These are phyloP conservation scores for Drosophila santomea DNA, from an alignment of 1,140 invertebrate genomes.

Conservation along the genomic window DNA sequence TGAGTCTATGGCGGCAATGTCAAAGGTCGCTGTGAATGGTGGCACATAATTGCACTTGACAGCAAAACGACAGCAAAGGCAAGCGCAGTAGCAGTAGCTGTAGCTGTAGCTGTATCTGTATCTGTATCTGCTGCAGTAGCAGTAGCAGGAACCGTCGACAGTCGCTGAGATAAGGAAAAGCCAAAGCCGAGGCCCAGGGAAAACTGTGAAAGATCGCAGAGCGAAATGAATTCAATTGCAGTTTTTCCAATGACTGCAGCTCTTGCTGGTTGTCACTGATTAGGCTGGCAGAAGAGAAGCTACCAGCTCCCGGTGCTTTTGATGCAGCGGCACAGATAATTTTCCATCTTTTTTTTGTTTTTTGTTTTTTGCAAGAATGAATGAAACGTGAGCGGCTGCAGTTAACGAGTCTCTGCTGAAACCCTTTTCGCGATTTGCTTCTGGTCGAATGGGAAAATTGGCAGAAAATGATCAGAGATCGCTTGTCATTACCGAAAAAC, in stretches of 20 bases:
- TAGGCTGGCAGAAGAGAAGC: slow-evolving; percentile 39
- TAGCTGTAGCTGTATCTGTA: slow-evolving; percentile 15
- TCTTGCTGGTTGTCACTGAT: slow-evolving; percentile 63
- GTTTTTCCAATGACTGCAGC: slow-evolving; percentile 44
- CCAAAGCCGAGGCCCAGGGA: slow-evolving; percentile 42
- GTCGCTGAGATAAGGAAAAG: slow-evolving; percentile 43
- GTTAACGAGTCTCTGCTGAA: slow-evolving; percentile 60
- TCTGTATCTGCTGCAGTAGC: slow-evolving; percentile 31
- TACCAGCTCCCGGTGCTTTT: slow-evolving; percentile 52
- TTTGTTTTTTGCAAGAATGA: neutral
- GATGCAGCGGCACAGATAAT: slow-evolving; percentile 69
- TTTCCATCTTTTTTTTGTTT: slow-evolving; percentile 50
- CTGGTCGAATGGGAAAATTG: slow-evolving; percentile 52
- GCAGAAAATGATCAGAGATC: slow-evolving; percentile 69
- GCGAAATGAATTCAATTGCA: slow-evolving; percentile 75
- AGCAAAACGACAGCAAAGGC: slow-evolving; percentile 42
- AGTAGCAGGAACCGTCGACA: slow-evolving; percentile 40
- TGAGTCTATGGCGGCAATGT: slow-evolving; percentile 55
- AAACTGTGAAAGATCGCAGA: slow-evolving; percentile 76
- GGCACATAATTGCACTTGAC: slow-evolving; percentile 58
- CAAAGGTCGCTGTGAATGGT: slow-evolving; percentile 63
- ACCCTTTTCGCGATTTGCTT: slow-evolving; percentile 61
- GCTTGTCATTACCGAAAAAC: slow-evolving; percentile 50
- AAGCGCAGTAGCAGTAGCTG: slow-evolving; percentile 13
- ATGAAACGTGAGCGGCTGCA: slow-evolving; percentile 67